Base-by-base conservation (phyloP, 64 coral and sea anemone species). In the Hydrozoanthus tunicans region DNA sequence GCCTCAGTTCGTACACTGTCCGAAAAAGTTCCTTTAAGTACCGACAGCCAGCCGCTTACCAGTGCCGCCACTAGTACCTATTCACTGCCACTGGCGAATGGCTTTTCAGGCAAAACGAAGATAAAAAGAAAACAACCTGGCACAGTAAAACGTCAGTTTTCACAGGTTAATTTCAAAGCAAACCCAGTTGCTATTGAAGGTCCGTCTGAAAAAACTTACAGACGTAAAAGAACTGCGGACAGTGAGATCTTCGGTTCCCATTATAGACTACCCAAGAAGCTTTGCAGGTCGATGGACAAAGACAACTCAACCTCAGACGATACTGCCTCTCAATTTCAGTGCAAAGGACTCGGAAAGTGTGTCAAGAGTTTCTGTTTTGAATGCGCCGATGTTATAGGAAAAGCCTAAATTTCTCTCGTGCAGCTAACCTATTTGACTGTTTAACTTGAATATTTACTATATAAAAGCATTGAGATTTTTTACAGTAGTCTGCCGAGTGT, bases 141-240 rank as follows among this genome's bases (percentile, higher is more conserved):
- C n/a, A 25, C 54, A 23, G 15, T 70, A 58, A 8, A 2, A 24
- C n/a, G 14, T 66, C 64, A 23, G 43, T 70, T 66, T 70, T 4
- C 58, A 78, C 51, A 6, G 51, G 51, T 4, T 7, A 4, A 77
- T 77, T 14, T 9, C 6, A 81, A 23, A 59, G 26, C 26, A 10
- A 9, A 10, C 17, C 26, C 12, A 3, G 7, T 14, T 11, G 15
- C 9, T 24, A 2, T 15, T 24, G 64, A 85, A 71, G 53, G 8
- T 65, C 17, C 1, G 17, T 56, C 14, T 57, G 64, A 62, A 10
- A 82, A 65, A 2, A 43, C 23, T 25, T 13, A 61, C 32, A 26
- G 67, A 75, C 84, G 84, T 7, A 88, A 88, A 70, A 88, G 84
- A 74, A 88, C 55, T 25, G 69, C 69, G 10, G 84, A 88, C 70